phyloP scores from a whole-genome alignment of 2,113 vertebrate species.

The Seriola quinqueradiata region DNA sequence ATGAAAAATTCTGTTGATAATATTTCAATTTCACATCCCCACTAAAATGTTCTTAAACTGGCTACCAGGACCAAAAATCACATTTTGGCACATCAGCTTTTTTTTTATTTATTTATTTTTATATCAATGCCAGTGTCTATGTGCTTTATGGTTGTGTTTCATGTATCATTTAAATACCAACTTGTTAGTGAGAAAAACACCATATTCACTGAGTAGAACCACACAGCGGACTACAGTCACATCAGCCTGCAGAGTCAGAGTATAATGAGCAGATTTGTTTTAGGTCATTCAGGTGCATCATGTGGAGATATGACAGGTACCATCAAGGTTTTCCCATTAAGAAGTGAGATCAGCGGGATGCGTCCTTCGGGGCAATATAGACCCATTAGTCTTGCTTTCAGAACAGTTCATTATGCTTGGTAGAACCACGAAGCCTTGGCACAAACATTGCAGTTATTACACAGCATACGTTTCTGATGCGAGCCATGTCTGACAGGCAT shows the following conservation, averaged over 20 bases:
- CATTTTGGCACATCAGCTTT: background rate
- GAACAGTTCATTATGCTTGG: slow-evolving; percentile 36
- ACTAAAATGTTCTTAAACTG: background rate
- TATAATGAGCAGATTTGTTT: slow-evolving; percentile 15
- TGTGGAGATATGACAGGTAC: slow-evolving; percentile 18
- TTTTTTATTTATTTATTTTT: background rate
- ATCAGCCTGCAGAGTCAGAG: background rate
- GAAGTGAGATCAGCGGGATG: slow-evolving; percentile 17
- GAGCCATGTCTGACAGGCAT: slow-evolving; percentile 46
- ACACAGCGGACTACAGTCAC: background rate
- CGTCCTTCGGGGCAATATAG: slow-evolving; percentile 20
- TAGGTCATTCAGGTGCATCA: slow-evolving; percentile 14
- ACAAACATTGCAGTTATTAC: slow-evolving; percentile 35
- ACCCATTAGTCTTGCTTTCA: slow-evolving; percentile 52
- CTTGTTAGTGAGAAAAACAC: background rate
- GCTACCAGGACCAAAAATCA: background rate
- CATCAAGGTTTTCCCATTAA: slow-evolving; percentile 37
- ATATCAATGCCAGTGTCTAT: background rate
- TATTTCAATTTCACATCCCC: background rate
- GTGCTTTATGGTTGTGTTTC: background rate
- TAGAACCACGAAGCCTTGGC: slow-evolving; percentile 39
- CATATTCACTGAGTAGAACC: background rate
- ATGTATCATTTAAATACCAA: background rate
- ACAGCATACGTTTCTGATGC: slow-evolving; percentile 28
- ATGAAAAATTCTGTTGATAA: background rate